These are phyloP conservation scores for Bettongia penicillata DNA, from an alignment of 2,113 vertebrate genomes.

Conservation along the genomic window DNA sequence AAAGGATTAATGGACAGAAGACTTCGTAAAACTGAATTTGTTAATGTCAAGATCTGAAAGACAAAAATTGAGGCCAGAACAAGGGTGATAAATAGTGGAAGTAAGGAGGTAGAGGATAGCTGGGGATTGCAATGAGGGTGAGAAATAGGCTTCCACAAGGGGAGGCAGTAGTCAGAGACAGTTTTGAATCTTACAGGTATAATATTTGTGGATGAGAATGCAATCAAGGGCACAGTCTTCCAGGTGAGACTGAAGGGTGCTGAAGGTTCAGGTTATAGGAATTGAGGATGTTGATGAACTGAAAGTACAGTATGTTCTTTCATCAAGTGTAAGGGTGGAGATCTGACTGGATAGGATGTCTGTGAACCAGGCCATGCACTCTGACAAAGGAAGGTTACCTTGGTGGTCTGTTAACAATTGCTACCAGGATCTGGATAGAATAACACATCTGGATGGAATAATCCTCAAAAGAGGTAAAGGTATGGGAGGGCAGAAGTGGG, in stretches of 20 bases:
- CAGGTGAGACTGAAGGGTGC: not conserved
- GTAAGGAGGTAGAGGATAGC: not conserved
- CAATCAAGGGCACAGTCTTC: not conserved
- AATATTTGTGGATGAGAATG: not conserved
- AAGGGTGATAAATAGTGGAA: not conserved
- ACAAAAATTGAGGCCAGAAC: not conserved
- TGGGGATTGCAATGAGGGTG: not conserved
- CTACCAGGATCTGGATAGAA: not conserved
- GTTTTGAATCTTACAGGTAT: not conserved
- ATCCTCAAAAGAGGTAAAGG: not conserved
- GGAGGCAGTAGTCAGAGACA: not conserved
- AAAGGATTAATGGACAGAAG: not conserved
- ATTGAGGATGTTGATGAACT: not conserved
- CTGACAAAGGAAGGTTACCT: not conserved
- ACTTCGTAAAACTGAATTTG: not conserved
- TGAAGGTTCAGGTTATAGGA: not conserved
- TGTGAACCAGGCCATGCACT: not conserved
- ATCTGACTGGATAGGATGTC: not conserved
- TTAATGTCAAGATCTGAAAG: not conserved
- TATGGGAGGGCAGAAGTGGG: not conserved
- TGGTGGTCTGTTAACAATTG: not conserved
- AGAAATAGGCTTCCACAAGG: not conserved
- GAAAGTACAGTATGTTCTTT: not conserved
- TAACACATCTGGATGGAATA: not conserved
- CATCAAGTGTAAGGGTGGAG: not conserved